Base-by-base conservation (phyloP, 1,140 invertebrate species). In the Zaprionus ornatus region DNA sequence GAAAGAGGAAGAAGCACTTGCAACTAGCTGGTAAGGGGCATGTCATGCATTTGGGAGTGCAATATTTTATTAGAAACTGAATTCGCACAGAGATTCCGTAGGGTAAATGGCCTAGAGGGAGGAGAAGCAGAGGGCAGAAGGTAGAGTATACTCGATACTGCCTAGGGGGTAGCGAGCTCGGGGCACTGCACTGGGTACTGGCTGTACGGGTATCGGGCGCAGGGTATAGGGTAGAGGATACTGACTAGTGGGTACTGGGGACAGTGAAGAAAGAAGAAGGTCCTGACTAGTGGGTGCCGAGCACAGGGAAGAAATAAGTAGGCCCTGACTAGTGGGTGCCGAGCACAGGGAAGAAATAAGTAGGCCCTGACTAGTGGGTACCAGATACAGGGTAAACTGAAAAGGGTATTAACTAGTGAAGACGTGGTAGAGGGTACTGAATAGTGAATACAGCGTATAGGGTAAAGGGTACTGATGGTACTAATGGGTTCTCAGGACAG, bases 61-160 rank as follows among this genome's bases (percentile, higher is more conserved):
- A 87, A 87, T 87, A 87, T 87, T 88, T 87, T 87, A 87, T 83
- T 84, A 66, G 80, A 77, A 88, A 87, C 84, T 78, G 80, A 78
- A 68, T 56, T 66, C 67, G 59, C 75, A 62, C 69, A 59, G 42
- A 74, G 48, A 77, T 72, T 40, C 54, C 60, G 19, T n/a, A 23
- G 48, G 59, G 35, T 21, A 2, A 29, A 42, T 19, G 27, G 23
- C 9, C n/a, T n/a, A 45, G 7, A 15, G 21, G 15, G 17, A 45
- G 15, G 3, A 12, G 9, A 48, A 45, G 42, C 6, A 19, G 5
- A 1, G 2, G 4, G 1, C 21, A n/a, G 12, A 0, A 19, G 19
- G 45, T 48, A 21, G 19, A 19, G 42, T 45, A 12, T 9, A 45
- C n/a, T 19, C 5, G 42, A n/a, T 45, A 19, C n/a, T 45, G 42